These are phyloP conservation scores for Chroicocephalus ridibundus DNA, from an alignment of 2,113 vertebrate genomes.

Conservation along the genomic window DNA sequence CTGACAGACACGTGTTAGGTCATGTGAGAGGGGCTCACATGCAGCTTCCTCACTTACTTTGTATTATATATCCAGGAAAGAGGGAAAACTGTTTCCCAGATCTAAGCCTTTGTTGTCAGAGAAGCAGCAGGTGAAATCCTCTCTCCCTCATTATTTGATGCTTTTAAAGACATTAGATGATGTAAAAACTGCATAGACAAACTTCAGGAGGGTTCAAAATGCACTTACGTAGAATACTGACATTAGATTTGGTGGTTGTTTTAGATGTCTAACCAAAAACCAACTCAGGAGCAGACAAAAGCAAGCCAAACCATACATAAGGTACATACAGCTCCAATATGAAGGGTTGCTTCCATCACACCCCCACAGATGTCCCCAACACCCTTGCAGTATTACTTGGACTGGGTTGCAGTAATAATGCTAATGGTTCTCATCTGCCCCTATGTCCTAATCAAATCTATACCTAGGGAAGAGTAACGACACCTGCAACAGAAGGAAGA, in stretches of 20 bases:
- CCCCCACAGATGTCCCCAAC: neutral
- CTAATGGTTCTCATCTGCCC: neutral
- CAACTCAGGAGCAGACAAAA: neutral
- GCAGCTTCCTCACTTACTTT: neutral
- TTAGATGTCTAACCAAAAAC: neutral
- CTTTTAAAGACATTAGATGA: neutral
- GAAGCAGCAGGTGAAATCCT: neutral
- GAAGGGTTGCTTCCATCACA: neutral
- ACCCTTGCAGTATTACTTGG: neutral
- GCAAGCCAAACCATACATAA: neutral
- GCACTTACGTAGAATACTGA: neutral
- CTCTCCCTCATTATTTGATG: neutral
- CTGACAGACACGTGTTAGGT: neutral
- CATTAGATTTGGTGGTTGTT: neutral
- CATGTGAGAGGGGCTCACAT: neutral
- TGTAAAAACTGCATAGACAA: neutral
- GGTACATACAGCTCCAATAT: neutral
- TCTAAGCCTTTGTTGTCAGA: neutral
- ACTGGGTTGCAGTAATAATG: neutral
- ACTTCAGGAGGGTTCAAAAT: neutral
- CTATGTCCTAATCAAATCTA: neutral
- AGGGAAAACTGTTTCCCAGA: neutral
- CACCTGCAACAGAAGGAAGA: neutral
- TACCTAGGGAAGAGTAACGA: neutral
- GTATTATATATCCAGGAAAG: neutral